Evolutionary conservation across 2,113 vertebrate genomes (phyloP).

Genomic region (Pygoscelis adeliae): DNA sequence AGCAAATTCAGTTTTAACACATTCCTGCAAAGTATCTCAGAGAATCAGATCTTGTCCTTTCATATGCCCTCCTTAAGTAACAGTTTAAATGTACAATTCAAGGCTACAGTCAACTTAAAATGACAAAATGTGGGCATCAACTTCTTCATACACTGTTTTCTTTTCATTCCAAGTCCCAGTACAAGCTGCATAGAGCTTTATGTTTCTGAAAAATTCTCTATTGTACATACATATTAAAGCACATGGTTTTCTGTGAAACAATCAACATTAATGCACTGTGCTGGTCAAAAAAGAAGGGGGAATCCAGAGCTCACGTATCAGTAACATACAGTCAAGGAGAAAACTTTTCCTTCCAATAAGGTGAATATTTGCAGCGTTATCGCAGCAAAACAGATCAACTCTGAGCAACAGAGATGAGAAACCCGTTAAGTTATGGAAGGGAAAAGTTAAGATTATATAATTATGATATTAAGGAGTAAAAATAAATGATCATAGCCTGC

Average conservation of each 20-base stretch:
- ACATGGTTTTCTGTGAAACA: background rate
- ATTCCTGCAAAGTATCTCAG: background rate
- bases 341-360: background rate
- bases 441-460: background rate
- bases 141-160: background rate
- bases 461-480: background rate
- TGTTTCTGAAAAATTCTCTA: background rate
- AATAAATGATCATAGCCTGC: background rate
- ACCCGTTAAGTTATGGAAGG: background rate
- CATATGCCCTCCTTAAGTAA: background rate
- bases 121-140: background rate
- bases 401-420: background rate
- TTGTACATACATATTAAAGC: background rate
- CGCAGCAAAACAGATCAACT: background rate
- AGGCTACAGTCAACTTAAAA: background rate
- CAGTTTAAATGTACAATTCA: background rate
- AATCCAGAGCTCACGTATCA: background rate
- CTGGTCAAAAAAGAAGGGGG: background rate
- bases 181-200: background rate
- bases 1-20: slow-evolving; percentile 24
- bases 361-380: background rate
- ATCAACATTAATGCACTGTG: background rate
- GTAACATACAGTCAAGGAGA: background rate
- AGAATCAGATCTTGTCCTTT: background rate
- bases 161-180: background rate